Conservation (phyloP, 2,113 vertebrate species). For the Upupa epops region DNA sequence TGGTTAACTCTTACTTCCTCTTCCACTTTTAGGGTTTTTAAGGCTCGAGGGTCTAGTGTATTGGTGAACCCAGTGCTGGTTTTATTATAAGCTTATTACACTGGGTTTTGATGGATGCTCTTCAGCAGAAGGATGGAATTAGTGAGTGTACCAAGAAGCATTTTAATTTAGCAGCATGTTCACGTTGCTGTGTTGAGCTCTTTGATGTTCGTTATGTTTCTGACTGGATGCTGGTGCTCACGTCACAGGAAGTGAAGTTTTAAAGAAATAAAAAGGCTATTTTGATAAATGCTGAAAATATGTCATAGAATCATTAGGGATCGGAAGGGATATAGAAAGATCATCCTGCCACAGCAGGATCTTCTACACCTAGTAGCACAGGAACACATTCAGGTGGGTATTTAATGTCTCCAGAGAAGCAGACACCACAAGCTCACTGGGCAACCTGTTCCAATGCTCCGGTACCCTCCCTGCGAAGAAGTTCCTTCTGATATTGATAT, state of each 20-base stretch:
- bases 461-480: no score
- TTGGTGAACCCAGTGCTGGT: background rate
- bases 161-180: background rate
- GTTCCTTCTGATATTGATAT: no score
- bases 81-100: background rate
- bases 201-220: conserved; percentile 37
- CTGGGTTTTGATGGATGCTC: background rate
- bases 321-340: no score
- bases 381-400: no score
- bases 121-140: background rate
- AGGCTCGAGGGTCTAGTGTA: background rate
- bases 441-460: no score
- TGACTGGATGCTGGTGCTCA: conserved; percentile 29
- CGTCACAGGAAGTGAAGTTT: background rate
- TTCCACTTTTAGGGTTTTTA: background rate
- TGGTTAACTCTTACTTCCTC: background rate
- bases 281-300: conserved; percentile 46
- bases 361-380: no score
- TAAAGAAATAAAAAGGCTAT: conserved; percentile 49
- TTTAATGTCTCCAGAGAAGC: no score
- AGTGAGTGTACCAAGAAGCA: background rate
- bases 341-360: no score
- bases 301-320: no score
- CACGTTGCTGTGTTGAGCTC: background rate
- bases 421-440: no score